phyloP scores from a whole-genome alignment of 2,888 invertebrate species.

The Hemistola chrysoprasaria region DNA sequence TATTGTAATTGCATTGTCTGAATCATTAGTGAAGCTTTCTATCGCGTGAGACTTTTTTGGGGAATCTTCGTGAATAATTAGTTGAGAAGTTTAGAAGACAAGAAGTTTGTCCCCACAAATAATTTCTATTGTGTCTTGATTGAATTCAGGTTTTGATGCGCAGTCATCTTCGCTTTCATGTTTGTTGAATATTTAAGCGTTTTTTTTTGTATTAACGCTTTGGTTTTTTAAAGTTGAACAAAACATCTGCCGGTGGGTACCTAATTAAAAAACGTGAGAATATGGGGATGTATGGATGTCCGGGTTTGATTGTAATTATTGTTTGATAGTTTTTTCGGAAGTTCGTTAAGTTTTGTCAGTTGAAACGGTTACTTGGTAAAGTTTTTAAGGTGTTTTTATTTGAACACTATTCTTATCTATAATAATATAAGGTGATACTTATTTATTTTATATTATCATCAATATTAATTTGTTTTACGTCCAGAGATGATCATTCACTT shows the following conservation, averaged over 20 bases:
- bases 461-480: no score
- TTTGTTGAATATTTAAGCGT: conserved; percentile 65
- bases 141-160: conserved; percentile 77
- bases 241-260: conserved; percentile 66
- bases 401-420: no score
- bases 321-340: conserved; percentile 34
- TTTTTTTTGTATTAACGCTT: conserved; percentile 60
- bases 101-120: conserved; percentile 66
- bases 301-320: conserved; percentile 47
- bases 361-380: conserved; percentile 22
- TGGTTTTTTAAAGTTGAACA: conserved; percentile 59
- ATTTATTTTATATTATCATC: no score
- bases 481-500: no score
- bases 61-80: conserved; percentile 68
- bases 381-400: no score
- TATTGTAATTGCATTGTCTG: conserved; percentile 58
- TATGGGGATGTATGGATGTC: conserved; percentile 48
- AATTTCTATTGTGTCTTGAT: conserved; percentile 74
- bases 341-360: conserved; percentile 32
- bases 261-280: conserved; percentile 80
- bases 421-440: no score
- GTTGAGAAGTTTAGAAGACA: conserved; percentile 66
- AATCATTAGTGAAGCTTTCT: conserved; percentile 67
- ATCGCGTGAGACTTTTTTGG: conserved; percentile 61
- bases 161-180: conserved; percentile 69